Evolutionary conservation across 2,113 vertebrate genomes (phyloP).

Genomic region (Melanotaenia duboulayi): DNA sequence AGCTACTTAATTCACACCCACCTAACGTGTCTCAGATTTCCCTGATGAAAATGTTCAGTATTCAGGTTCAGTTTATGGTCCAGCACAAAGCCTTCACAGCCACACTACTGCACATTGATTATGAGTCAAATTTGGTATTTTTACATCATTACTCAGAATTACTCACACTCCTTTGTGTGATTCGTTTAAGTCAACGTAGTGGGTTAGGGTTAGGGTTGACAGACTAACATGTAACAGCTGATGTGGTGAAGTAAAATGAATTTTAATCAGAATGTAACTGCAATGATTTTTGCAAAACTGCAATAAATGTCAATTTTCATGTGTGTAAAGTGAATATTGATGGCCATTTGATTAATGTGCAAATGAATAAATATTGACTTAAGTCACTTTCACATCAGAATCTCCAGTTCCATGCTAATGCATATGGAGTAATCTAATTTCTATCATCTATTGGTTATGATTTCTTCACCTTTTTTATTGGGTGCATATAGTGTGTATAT

Average conservation of each 20-base stretch:
- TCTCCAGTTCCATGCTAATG: background rate
- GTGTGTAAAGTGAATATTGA: background rate
- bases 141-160: background rate
- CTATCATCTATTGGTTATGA: background rate
- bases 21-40: too few species aligned
- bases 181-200: conserved; percentile 24
- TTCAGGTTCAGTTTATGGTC: background rate
- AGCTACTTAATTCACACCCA: background rate
- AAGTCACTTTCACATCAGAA: background rate
- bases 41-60: background rate
- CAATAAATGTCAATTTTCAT: background rate
- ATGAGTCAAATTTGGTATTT: background rate
- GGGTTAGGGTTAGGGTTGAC: too few species aligned
- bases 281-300: background rate
- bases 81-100: background rate
- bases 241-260: conserved; percentile 18
- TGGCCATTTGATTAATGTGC: conserved; percentile 11
- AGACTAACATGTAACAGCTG: conserved; percentile 3
- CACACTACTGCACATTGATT: background rate
- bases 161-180: background rate
- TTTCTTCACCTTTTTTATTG: background rate
- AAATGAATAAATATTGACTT: conserved; percentile 33
- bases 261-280: conserved; percentile 2
- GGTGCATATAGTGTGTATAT: background rate
- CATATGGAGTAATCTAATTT: background rate